Percentiles rank a stretch among this genome's conserved stretches.
Conservation (phyloP, 64 coral and sea anemone genomes). For the Porites lutea region DNA sequence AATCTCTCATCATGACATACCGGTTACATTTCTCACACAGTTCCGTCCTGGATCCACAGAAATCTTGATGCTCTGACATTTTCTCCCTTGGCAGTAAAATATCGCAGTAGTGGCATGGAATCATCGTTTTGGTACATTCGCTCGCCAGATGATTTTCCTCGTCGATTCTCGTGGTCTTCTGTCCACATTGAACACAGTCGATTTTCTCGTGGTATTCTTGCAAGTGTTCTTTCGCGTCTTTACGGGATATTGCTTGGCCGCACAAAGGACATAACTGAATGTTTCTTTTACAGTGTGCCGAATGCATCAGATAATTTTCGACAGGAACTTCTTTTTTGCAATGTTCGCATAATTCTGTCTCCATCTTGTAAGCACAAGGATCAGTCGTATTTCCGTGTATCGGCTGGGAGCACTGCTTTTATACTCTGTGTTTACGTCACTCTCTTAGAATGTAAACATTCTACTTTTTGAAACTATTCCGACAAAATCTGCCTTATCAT, state of each 20-base stretch:
- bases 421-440: neutral
- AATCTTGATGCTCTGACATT: constrained; percentile 54
- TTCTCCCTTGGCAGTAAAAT: constrained; percentile 4
- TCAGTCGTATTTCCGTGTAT: too few species aligned
- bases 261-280: constrained; percentile 38
- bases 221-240: constrained; percentile 19
- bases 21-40: constrained; percentile 18
- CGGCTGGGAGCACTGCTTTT: neutral
- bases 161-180: constrained; percentile 38
- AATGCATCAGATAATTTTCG: constrained; percentile 56
- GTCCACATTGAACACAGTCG: constrained; percentile 39
- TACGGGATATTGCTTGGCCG: constrained; percentile 10
- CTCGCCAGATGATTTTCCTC: constrained; percentile 23
- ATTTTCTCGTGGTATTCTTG: constrained; percentile 47
- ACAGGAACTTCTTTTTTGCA: constrained; percentile 42
- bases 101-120: constrained; percentile 27
- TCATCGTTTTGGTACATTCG: neutral
- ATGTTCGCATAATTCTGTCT: constrained; percentile 32
- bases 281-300: constrained; percentile 53
- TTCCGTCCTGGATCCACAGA: constrained; percentile 62
- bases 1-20: constrained; percentile 55
- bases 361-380: neutral
- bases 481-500: neutral
- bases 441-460: neutral
- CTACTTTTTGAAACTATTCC: neutral